Evolutionary conservation across 2,113 vertebrate species (phyloP), one percentile per base, ranked within the genome.

Genomic region (Passer domesticus): DNA sequence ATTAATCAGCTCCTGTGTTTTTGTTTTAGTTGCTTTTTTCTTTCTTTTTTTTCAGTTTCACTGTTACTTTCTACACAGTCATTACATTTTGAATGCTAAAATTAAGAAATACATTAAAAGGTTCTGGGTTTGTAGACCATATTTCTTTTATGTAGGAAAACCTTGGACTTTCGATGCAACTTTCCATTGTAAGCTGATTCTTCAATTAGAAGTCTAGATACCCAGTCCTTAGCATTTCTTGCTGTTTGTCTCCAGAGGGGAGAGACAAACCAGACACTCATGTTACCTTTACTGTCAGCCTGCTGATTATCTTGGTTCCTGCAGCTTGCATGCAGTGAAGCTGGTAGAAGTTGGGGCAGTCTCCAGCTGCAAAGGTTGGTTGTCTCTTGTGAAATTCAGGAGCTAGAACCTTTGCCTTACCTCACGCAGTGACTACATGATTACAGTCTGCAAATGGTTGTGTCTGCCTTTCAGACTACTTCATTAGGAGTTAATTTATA

Each of bases 401-500:
- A 94, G 53, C 79, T 68, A 64, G 78, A 91, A 88, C 85, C 64
- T 92, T 94, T 94, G 66, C 72, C 91, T 96, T 84, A 77, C 94
- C 95, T 94, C 74, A 87, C 7, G 0, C 84, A 46, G 84, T 83
- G 89, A 72, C 58, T 94, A 3, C 70, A 69, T 93, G 91, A 95
- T 96, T 96, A 88, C 52, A 92, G 91, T 75, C 87, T 96, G 70
- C 91, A 85, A 84, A 90, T 96, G 96, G 89, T 86, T 95, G 52
- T 96, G 68, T 93, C 97, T 97, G 97, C 90, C 96, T 96, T 96
- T 93, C 81, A 95, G 87, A 92, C 86, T 92, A 16, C 84, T 84
- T 96, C 69, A 87, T 96, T 96, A 96, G 70, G 67, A 96, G 70
- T 96, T 97, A 83, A 90, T 96, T 97, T 96, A 67, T 91, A 93